Conservation (phyloP, 2,888 invertebrate species). For the Scaeva pyrastri region DNA sequence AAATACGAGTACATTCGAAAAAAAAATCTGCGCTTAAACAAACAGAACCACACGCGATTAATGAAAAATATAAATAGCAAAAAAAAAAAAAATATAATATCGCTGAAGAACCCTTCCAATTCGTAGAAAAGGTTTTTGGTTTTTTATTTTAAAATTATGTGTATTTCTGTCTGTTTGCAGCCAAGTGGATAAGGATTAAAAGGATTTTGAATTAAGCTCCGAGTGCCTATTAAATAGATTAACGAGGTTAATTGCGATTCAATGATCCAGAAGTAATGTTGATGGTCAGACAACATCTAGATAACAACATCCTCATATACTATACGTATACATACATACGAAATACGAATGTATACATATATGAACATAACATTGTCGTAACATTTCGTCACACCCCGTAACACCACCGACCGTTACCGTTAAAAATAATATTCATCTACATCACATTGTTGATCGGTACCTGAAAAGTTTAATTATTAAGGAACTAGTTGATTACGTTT, state of each 20-base stretch:
- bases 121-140: constrained; percentile 30
- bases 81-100: constrained; percentile 27
- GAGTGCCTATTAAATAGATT: constrained; percentile 74
- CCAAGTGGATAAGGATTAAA: constrained; percentile 68
- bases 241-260: constrained; percentile 75
- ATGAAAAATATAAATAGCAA: constrained; percentile 50
- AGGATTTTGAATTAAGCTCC: constrained; percentile 58
- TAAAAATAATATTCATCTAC: constrained; percentile 2
- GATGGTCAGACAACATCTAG: constrained; percentile 53
- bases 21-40: constrained; percentile 68
- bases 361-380: background rate
- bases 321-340: background rate
- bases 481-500: constrained; percentile 74
- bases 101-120: constrained; percentile 61
- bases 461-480: constrained; percentile 74
- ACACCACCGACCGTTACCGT: background rate
- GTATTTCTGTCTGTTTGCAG: constrained; percentile 52
- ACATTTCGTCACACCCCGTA: constrained; percentile 10
- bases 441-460: constrained; percentile 51
- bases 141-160: constrained; percentile 27
- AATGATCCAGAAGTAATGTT: constrained; percentile 67
- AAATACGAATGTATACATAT: background rate
- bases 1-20: too few species aligned
- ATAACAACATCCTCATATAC: constrained; percentile 24
- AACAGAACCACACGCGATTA: constrained; percentile 70